Evolutionary conservation across 2,888 invertebrate species (phyloP).

Genomic region (Opisthograptis luteolata): DNA sequence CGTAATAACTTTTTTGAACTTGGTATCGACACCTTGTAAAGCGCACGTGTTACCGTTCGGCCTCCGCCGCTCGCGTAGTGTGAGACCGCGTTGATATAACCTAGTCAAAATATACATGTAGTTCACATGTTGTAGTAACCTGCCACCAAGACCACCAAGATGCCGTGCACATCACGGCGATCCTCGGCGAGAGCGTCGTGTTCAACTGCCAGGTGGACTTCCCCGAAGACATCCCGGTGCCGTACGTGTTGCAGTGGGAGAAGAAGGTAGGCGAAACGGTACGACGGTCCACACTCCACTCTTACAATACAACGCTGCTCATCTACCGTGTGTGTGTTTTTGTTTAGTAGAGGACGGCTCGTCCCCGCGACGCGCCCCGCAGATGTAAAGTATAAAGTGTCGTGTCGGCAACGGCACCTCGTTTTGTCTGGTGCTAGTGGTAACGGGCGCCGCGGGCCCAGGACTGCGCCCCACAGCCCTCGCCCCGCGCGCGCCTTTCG

Average conservation of each 20-base stretch:
- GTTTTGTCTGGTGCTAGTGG: conserved; percentile 74
- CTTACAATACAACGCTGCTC: conserved; percentile 84
- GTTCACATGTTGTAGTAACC: conserved; percentile 80
- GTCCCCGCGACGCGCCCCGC: conserved; percentile 78
- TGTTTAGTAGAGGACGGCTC: conserved; percentile 83
- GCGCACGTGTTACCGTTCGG: too few species aligned
- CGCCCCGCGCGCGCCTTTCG: conserved; percentile 70
- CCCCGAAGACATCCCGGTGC: conserved; percentile 97
- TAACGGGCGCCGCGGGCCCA: conserved; percentile 73
- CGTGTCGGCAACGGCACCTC: conserved; percentile 69
- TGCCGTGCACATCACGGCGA: conserved; percentile 98
- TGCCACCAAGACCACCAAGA: conserved; percentile 94
- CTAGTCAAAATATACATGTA: conserved; percentile 5
- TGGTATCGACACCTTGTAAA: too few species aligned
- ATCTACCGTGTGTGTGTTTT: conserved; percentile 83
- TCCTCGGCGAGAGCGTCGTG: conserved; percentile 98
- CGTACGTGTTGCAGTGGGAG: conserved; percentile 99
- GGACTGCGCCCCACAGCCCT: conserved; percentile 60
- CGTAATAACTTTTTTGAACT: too few species aligned
- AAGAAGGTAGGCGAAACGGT: conserved; percentile 99
- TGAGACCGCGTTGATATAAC: too few species aligned
- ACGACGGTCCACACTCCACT: conserved; percentile 88
- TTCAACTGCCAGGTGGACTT: conserved; percentile 99
- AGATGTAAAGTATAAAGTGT: conserved; percentile 79
- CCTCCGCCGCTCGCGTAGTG: too few species aligned